These are phyloP conservation scores for Volucella zonaria DNA, from an alignment of 2,888 invertebrate species.

Conservation along the genomic window DNA sequence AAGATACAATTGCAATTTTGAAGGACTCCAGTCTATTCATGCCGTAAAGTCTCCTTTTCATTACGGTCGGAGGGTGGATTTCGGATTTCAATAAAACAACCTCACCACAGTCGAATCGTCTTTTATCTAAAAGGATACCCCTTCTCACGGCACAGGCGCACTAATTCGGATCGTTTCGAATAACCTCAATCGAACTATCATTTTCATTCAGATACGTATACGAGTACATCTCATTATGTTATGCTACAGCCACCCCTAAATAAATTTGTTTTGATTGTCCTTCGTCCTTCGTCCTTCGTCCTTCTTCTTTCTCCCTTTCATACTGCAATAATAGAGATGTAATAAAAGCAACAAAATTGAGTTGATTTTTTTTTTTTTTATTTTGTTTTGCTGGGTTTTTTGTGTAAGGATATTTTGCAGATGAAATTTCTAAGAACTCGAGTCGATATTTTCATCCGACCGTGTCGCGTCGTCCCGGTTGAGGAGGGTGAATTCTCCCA, in stretches of 20 bases:
- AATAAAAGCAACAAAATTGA: constrained; percentile 25
- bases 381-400: constrained; percentile 10
- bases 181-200: constrained; percentile 22
- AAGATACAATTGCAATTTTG: too few relatives aligned
- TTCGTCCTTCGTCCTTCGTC: constrained; percentile 7
- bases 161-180: background rate
- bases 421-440: constrained; percentile 68
- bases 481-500: constrained; percentile 24
- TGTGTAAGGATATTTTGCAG: constrained; percentile 67
- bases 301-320: background rate
- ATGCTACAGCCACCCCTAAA: constrained; percentile 25
- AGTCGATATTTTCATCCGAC: constrained; percentile 58
- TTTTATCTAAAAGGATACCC: background rate
- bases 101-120: constrained; percentile 8
- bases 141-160: constrained; percentile 51
- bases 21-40: too few relatives aligned
- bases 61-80: background rate
- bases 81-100: background rate
- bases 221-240: constrained; percentile 1
- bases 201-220: constrained; percentile 56
- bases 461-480: too few relatives aligned
- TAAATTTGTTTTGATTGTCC: constrained; percentile 45
- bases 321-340: constrained; percentile 19
- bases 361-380: background rate
- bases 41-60: too few relatives aligned